These are phyloP conservation scores for Drosophila incognita DNA, from an alignment of 2,888 invertebrate genomes.

Conservation along the genomic window DNA sequence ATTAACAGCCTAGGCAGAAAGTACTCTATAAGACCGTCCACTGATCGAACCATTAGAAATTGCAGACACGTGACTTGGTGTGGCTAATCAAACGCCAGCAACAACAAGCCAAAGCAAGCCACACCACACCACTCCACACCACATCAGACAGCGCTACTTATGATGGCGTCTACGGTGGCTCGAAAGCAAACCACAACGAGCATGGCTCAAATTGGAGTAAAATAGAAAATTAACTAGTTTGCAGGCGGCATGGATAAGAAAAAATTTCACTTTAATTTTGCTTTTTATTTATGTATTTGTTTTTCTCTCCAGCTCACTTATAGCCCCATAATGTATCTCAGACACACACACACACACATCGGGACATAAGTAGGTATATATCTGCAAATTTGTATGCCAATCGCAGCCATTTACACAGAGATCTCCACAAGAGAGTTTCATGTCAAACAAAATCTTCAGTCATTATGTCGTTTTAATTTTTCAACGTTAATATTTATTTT, in stretches of 20 bases:
- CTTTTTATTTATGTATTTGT: conserved; percentile 76
- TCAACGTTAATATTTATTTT: conserved; percentile 36
- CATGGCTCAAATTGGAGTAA: conserved; percentile 78
- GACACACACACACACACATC: conserved; percentile 4
- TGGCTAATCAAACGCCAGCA: conserved; percentile 41
- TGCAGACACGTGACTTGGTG: conserved; percentile 69
- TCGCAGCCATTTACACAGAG: conserved; percentile 46
- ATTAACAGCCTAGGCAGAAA: conserved; percentile 40
- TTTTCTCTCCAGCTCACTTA: conserved; percentile 70
- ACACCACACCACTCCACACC: conserved; percentile 9
- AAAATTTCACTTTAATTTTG: conserved; percentile 81
- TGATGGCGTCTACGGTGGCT: conserved; percentile 52
- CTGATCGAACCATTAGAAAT: conserved; percentile 67
- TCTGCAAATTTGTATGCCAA: conserved; percentile 70
- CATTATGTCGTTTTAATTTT: conserved; percentile 61
- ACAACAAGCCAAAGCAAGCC: conserved; percentile 1
- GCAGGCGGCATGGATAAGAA: conserved; percentile 59
- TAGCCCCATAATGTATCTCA: conserved; percentile 51
- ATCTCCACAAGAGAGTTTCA: conserved; percentile 53
- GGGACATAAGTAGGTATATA: conserved; percentile 12
- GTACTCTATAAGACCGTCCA: conserved; percentile 39
- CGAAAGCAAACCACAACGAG: conserved; percentile 63
- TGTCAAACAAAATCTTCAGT: conserved; percentile 35
- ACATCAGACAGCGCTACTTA: conserved; percentile 44
- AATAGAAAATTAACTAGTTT: conserved; percentile 82